A percentile compares a stretch with the other conserved stretches of the same genome.
Conservation (phyloP, 2,888 invertebrate species). For the Agrochola macilenta region DNA sequence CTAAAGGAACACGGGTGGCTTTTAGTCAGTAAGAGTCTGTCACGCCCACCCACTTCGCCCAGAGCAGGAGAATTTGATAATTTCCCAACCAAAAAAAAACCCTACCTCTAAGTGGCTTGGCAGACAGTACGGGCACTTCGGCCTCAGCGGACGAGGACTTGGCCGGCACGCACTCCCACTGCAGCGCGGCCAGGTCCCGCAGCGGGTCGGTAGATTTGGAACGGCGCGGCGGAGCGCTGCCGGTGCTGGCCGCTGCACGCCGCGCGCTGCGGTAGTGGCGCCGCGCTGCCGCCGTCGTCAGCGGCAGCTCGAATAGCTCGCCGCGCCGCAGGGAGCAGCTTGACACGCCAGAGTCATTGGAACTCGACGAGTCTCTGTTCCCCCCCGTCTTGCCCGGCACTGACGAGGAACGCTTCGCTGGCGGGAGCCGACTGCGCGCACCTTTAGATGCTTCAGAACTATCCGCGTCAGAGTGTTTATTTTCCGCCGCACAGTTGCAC, state of each 20-base stretch:
- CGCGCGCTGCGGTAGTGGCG: slow-evolving; percentile 90
- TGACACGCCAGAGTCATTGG: slow-evolving; percentile 95
- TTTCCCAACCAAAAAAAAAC: too few relatives aligned
- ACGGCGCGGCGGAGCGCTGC: slow-evolving; percentile 92
- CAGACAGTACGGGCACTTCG: slow-evolving; percentile 93
- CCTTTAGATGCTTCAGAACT: slow-evolving; percentile 82
- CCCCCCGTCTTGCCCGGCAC: slow-evolving; percentile 93
- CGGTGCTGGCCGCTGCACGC: slow-evolving; percentile 90
- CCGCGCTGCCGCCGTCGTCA: slow-evolving; percentile 88
- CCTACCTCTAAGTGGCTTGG: slow-evolving; percentile 89
- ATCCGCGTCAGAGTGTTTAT: slow-evolving; percentile 84
- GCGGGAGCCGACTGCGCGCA: slow-evolving; percentile 64
- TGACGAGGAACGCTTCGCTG: slow-evolving; percentile 71
- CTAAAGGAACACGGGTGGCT: too few relatives aligned
- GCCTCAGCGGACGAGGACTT: slow-evolving; percentile 95
- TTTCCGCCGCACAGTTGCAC: slow-evolving; percentile 77
- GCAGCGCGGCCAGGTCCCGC: slow-evolving; percentile 90
- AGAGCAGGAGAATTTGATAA: too few relatives aligned
- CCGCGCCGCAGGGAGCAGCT: slow-evolving; percentile 91
- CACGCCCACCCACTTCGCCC: too few relatives aligned
- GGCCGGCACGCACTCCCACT: slow-evolving; percentile 90
- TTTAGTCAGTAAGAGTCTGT: too few relatives aligned
- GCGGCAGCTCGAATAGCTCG: slow-evolving; percentile 90
- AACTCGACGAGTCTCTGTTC: slow-evolving; percentile 95
- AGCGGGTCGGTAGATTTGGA: slow-evolving; percentile 93